Evolutionary conservation across 2,113 vertebrate species (phyloP).

Genomic region (Cephalopholis sonnerati): DNA sequence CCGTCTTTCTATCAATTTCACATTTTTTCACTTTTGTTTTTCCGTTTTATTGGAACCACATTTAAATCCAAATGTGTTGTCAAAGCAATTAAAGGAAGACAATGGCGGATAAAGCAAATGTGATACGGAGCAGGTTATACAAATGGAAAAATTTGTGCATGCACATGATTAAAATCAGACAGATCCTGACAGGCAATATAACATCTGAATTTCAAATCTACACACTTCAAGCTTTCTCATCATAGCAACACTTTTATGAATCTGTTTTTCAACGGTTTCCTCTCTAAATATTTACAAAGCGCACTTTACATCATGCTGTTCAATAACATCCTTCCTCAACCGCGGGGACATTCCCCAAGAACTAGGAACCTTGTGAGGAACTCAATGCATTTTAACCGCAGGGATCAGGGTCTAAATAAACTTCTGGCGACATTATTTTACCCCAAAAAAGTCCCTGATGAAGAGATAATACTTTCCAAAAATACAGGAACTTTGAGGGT

Average conservation of each 20-base stretch:
- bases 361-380: too few species aligned
- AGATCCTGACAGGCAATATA: neutral
- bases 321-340: neutral
- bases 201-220: neutral
- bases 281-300: neutral
- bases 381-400: too few species aligned
- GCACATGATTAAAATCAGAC: neutral
- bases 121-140: neutral
- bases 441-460: too few species aligned
- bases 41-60: neutral
- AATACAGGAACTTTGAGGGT: too few species aligned
- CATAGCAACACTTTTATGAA: constrained; percentile 10
- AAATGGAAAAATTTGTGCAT: neutral
- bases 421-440: too few species aligned
- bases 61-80: neutral
- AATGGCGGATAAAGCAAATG: neutral
- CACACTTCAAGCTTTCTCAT: neutral
- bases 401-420: too few species aligned
- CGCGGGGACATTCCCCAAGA: too few species aligned
- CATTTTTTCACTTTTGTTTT: neutral
- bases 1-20: neutral
- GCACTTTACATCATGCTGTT: neutral
- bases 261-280: neutral
- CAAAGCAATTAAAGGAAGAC: neutral
- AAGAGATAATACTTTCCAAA: too few species aligned